Evolutionary conservation across 2,797 vertebrate genomes (phyloP), one percentile per base, ranked within the genome.

Genomic region (Sebastiscus albofasciatus): DNA sequence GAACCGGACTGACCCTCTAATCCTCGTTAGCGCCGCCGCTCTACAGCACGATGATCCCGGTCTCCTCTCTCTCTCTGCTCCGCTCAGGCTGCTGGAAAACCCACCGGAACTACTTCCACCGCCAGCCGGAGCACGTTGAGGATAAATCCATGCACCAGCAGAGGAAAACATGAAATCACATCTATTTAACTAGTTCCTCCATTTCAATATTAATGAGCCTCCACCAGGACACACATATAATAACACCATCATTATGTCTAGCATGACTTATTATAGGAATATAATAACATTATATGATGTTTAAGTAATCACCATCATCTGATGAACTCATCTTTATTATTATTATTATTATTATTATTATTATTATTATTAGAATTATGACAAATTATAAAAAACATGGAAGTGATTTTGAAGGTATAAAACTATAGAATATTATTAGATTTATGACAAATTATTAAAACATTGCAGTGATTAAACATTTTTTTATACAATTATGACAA

Each of bases 61-160:
- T 92, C 88, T 82, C 49, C 42, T 46, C 42, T 46, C 42, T 36
- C 36, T 42, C 39, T 42, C 42, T 49, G 39, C 39, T 42, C 39
- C 39, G 88, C 92, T 88, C 84, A 83, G 33, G 79, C 85, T 68
- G 90, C 90, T 80, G 39, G 13, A 42, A 67, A 87, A 87, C 85
- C 92, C 92, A 91, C 94, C 94, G 95, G 95, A 95, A 95, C 95
- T 96, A 96, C 95, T 96, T 96, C 92, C 94, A 91, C 73, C 85
- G 89, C 83, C 91, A 93, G 93, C 92, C 94, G 90, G 90, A 95
- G 94, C 94, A 95, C 94, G 88, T 90, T 89, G 85, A 89, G 90
- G 90, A 94, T 86, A 36, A 92, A 94, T 94, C 83, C 93, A 93
- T 94, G 92, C 93, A 93, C 93, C 92, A 90, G 92, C 90, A 71